Evolutionary conservation across 2,113 vertebrate genomes (phyloP).

Genomic region (Ctenodactylus gundi): DNA sequence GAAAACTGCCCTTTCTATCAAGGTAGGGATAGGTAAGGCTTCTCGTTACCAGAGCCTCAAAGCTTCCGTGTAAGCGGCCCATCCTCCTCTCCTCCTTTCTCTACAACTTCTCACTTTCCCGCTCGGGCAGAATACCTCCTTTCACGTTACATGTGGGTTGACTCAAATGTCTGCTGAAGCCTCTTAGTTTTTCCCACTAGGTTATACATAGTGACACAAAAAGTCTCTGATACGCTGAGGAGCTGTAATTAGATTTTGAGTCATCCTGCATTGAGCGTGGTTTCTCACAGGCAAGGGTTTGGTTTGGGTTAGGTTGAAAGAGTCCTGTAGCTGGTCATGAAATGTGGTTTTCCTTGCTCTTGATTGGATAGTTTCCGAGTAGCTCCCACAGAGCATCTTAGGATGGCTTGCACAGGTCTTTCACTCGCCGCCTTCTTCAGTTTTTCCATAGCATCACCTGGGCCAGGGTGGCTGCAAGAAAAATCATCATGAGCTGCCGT

Average conservation of each 20-base stretch:
- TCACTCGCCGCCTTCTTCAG: not conserved
- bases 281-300: not conserved
- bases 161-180: not conserved
- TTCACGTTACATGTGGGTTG: conserved; percentile 36
- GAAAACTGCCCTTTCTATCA: conserved; percentile 69
- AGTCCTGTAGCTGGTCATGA: not conserved
- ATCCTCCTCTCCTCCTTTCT: conserved; percentile 7
- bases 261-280: not conserved
- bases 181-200: conserved; percentile 42
- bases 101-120: conserved; percentile 56
- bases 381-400: not conserved
- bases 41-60: conserved; percentile 41
- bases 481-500: not conserved
- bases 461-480: not conserved
- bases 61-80: conserved; percentile 50
- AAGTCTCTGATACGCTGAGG: not conserved
- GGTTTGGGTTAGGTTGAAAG: not conserved
- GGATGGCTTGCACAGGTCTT: not conserved
- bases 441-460: not conserved
- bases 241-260: not conserved
- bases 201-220: not conserved
- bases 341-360: not conserved
- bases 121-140: not conserved
- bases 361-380: not conserved
- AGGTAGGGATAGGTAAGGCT: conserved; percentile 61